Evolutionary conservation across 1,140 invertebrate genomes (phyloP).

Genomic region (Aphelinus atriplicis): DNA sequence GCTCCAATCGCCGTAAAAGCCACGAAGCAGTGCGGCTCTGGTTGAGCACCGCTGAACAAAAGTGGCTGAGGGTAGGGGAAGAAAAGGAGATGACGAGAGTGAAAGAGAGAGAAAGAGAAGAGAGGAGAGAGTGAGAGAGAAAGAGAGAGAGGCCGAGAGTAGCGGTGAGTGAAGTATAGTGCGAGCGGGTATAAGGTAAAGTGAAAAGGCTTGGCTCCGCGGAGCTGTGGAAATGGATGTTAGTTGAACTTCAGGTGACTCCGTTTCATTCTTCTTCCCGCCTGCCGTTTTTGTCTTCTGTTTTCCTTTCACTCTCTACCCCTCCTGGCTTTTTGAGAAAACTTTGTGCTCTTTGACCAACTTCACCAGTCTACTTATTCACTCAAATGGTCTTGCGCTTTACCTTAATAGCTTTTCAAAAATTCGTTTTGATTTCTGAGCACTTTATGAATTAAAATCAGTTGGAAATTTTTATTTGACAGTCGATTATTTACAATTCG

Average conservation of each 20-base stretch:
- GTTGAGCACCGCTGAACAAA: constrained; percentile 11
- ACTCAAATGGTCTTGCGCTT: too few relatives aligned
- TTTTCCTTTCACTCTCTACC: not conserved
- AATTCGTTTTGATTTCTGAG: too few relatives aligned
- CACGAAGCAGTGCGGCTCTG: constrained; percentile 31
- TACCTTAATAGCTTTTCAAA: too few relatives aligned
- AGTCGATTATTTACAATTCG: too few relatives aligned
- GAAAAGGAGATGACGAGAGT: not conserved
- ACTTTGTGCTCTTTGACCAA: too few relatives aligned
- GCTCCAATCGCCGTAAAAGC: constrained; percentile 38
- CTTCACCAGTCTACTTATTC: too few relatives aligned
- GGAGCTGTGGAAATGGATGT: constrained; percentile 37
- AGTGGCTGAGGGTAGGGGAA: constrained; percentile 3
- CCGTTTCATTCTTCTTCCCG: constrained; percentile 7
- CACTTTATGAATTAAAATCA: too few relatives aligned
- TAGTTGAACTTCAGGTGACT: constrained; percentile 24
- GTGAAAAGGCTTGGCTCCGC: constrained; percentile 34
- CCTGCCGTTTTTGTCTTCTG: not conserved
- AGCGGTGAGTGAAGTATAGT: constrained; percentile 37
- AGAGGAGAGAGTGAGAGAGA: constrained; percentile 22
- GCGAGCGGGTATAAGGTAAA: constrained; percentile 27
- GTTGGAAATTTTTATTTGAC: too few relatives aligned
- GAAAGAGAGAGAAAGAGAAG: constrained; percentile 38
- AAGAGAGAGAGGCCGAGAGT: constrained; percentile 31
- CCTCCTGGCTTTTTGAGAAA: not conserved